Percentiles rank a stretch among this genome's conserved stretches.
Evolutionary conservation across 2,888 invertebrate species (phyloP).

Genomic region (Bombylius major): DNA sequence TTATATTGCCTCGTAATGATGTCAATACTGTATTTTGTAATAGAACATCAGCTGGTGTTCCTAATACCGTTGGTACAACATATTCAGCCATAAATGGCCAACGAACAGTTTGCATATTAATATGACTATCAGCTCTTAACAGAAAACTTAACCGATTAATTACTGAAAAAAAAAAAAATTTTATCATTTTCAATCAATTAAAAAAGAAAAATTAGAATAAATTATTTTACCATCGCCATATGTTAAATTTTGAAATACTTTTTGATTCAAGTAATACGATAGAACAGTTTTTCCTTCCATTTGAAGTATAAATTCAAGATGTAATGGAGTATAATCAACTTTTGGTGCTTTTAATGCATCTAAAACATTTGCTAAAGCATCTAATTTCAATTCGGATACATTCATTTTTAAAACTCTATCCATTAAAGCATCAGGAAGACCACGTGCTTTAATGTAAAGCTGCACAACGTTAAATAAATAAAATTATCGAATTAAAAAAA

Average conservation of each 20-base stretch:
- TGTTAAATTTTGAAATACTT: constrained; percentile 47
- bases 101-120: constrained; percentile 45
- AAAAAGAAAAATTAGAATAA: background rate
- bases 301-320: constrained; percentile 52
- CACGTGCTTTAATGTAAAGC: constrained; percentile 46
- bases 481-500: background rate
- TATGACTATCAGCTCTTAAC: constrained; percentile 46
- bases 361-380: constrained; percentile 40
- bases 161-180: constrained; percentile 35
- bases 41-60: constrained; percentile 40
- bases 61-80: constrained; percentile 45
- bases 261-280: constrained; percentile 53
- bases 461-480: constrained; percentile 22
- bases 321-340: constrained; percentile 40
- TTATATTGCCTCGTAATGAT: constrained; percentile 56
- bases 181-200: no score
- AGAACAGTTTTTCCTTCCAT: constrained; percentile 54
- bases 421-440: constrained; percentile 38
- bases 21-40: constrained; percentile 41
- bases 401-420: constrained; percentile 36
- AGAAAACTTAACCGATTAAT: constrained; percentile 43
- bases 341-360: constrained; percentile 37
- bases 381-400: constrained; percentile 40
- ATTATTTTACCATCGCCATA: constrained; percentile 45
- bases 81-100: constrained; percentile 43